Evolutionary conservation across 2,888 invertebrate species (phyloP).

Genomic region (Pollenia angustigena): DNA sequence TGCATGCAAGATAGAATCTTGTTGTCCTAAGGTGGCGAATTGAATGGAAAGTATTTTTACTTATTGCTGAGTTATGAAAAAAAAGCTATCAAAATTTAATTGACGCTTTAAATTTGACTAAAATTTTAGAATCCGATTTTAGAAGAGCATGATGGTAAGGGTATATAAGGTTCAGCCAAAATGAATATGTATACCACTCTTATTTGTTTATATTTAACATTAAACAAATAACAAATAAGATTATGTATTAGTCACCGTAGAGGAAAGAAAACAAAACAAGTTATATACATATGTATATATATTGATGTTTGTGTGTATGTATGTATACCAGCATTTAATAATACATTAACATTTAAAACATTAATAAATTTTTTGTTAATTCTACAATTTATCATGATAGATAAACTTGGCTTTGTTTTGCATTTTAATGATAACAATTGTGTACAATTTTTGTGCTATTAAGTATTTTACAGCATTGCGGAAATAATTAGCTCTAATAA

Average conservation of each 20-base stretch:
- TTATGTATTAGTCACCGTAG: slow-evolving; percentile 48
- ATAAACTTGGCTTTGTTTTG: neutral
- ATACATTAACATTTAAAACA: neutral
- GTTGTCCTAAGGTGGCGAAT: too few species aligned
- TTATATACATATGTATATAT: neutral
- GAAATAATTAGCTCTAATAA: neutral
- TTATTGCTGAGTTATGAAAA: too few species aligned
- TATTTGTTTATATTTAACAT: slow-evolving; percentile 6
- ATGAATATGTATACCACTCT: neutral
- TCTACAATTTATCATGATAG: slow-evolving; percentile 21
- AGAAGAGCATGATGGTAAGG: too few species aligned
- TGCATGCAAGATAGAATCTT: too few species aligned
- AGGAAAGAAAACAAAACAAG: slow-evolving; percentile 19
- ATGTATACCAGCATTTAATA: neutral
- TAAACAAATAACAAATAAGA: neutral
- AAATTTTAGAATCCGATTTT: too few species aligned
- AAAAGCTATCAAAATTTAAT: too few species aligned
- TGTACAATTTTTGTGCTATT: neutral
- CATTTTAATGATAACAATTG: neutral
- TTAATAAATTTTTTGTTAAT: slow-evolving; percentile 1
- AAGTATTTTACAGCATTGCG: neutral
- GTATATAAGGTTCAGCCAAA: too few species aligned
- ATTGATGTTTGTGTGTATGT: too few species aligned
- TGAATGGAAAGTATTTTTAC: too few species aligned
- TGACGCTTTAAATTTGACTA: too few species aligned